A percentile compares a stretch with the other conserved stretches of the same genome.
These are phyloP conservation scores for Cyprinodon variegatus DNA, from an alignment of 2,113 vertebrate species.

Conservation along the genomic window DNA sequence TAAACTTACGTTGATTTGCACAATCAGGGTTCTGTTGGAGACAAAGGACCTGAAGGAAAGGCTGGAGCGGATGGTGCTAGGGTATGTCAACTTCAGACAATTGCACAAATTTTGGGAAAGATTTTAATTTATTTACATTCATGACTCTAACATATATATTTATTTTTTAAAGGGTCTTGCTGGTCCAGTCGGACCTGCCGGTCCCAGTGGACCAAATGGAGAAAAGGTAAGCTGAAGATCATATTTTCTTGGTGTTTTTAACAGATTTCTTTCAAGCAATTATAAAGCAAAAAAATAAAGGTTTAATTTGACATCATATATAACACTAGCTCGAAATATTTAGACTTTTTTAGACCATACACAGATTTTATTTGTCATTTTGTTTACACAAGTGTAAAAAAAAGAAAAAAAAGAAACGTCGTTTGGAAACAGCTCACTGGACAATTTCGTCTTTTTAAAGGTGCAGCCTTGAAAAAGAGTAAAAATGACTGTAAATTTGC, in stretches of 20 bases:
- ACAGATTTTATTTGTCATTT: too few relatives aligned
- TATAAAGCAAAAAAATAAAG: too few relatives aligned
- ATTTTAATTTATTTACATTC: background rate
- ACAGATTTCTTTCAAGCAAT: background rate
- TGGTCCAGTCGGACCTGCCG: slow-evolving; percentile 89
- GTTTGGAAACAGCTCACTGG: too few relatives aligned
- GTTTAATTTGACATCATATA: too few relatives aligned
- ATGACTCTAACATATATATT: slow-evolving; percentile 3
- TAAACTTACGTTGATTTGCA: background rate
- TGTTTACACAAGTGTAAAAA: too few relatives aligned
- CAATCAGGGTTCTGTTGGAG: slow-evolving; percentile 86
- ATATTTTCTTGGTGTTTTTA: background rate
- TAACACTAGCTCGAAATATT: too few relatives aligned
- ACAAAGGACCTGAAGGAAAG: slow-evolving; percentile 90
- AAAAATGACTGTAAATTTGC: too few relatives aligned
- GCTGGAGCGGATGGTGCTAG: slow-evolving; percentile 91
- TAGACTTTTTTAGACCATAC: too few relatives aligned
- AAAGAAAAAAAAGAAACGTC: too few relatives aligned
- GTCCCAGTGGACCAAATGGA: slow-evolving; percentile 88
- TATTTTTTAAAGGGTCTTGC: slow-evolving; percentile 86
- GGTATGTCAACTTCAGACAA: slow-evolving; percentile 79
- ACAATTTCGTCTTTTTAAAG: too few relatives aligned
- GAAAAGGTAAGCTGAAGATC: slow-evolving; percentile 86
- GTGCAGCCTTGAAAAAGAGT: too few relatives aligned
- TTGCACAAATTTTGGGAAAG: too few relatives aligned